These are phyloP conservation scores for Mactra quadrangularis DNA, from an alignment of 1,140 invertebrate species.

Conservation along the genomic window DNA sequence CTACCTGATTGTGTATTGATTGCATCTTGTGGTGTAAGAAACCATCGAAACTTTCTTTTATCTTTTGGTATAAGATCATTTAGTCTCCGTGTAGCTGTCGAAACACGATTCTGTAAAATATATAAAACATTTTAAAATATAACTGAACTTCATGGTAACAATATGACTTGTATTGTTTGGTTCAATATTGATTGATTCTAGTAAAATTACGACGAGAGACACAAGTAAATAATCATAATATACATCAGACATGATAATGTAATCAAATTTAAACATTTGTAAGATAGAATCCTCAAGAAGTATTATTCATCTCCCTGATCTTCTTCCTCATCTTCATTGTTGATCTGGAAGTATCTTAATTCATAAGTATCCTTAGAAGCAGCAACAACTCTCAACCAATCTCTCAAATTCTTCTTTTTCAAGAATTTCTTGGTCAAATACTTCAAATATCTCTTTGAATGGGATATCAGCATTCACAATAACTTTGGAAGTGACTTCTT, in stretches of 20 bases:
- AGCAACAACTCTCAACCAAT: constrained; percentile 99
- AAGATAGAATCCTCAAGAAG: not conserved
- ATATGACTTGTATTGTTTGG: too few species aligned
- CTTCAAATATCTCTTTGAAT: constrained; percentile 99
- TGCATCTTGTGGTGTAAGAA: constrained; percentile 57
- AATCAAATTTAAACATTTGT: constrained; percentile 43
- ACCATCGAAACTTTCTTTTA: constrained; percentile 57
- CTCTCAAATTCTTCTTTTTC: constrained; percentile 99
- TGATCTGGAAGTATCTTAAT: constrained; percentile 99
- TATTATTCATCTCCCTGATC: constrained; percentile 95
- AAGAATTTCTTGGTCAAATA: constrained; percentile 99
- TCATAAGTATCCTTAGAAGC: constrained; percentile 98
- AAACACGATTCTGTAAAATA: constrained; percentile 22
- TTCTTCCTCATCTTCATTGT: constrained; percentile 97
- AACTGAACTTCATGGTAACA: not conserved
- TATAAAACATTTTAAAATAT: not conserved
- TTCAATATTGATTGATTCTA: too few species aligned
- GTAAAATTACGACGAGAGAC: too few species aligned
- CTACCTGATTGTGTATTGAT: constrained; percentile 13
- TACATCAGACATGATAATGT: too few species aligned
- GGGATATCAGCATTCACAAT: constrained; percentile 94
- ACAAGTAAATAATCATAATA: too few species aligned
- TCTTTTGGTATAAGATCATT: constrained; percentile 54
- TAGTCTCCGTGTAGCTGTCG: constrained; percentile 17
- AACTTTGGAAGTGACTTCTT: constrained; percentile 98